A percentile compares a stretch with the other conserved stretches of the same genome.
These are phyloP conservation scores for Rhea americana DNA, from an alignment of 2,113 vertebrate species.

Conservation along the genomic window DNA sequence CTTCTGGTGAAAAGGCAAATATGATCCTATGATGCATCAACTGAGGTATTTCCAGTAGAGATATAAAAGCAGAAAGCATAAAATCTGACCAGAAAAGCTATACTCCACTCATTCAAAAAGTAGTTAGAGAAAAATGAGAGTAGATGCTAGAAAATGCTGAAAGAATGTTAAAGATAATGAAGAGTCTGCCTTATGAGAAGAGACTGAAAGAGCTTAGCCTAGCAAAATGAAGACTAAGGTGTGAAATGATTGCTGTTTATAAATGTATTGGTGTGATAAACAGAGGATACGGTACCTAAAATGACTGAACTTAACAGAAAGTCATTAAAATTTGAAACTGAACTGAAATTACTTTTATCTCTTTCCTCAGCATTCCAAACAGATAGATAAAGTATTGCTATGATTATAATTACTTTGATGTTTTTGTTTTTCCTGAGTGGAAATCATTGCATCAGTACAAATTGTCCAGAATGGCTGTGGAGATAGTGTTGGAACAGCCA, in stretches of 20 bases:
- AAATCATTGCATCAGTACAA: not conserved
- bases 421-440: not conserved
- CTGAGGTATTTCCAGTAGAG: not conserved
- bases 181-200: not conserved
- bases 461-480: not conserved
- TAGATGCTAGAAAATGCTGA: not conserved
- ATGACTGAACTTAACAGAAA: not conserved
- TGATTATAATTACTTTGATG: not conserved
- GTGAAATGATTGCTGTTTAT: not conserved
- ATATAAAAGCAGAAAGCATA: not conserved
- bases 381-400: not conserved
- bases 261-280: not conserved
- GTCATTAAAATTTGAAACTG: not conserved
- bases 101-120: not conserved
- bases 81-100: not conserved
- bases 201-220: not conserved
- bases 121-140: not conserved
- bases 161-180: not conserved
- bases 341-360: constrained; percentile 5
- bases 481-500: not conserved
- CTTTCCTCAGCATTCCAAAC: not conserved
- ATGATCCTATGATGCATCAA: not conserved
- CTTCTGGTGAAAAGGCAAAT: not conserved
- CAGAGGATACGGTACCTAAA: not conserved
- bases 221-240: not conserved